Conservation (phyloP, 2,888 invertebrate species). For the Automeris io region DNA sequence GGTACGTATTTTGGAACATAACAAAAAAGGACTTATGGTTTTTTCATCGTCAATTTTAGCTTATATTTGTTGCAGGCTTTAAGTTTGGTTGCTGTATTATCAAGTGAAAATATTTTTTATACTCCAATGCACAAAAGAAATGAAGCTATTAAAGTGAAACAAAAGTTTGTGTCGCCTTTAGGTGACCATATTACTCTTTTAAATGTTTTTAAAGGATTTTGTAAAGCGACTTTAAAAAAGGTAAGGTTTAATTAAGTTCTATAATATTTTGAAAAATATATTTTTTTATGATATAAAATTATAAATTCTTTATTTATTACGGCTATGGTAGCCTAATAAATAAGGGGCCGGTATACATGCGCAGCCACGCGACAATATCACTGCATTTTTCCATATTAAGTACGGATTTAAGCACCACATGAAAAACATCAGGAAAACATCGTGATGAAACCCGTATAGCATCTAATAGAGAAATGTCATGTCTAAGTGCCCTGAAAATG, state of each 20-base stretch:
- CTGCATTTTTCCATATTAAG: no score
- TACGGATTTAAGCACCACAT: no score
- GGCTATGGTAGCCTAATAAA: no score
- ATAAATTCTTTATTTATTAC: no score
- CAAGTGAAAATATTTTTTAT: conserved; percentile 91
- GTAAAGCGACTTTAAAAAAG: conserved; percentile 82
- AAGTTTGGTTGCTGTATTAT: conserved; percentile 90
- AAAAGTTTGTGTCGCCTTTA: conserved; percentile 88
- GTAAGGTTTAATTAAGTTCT: conserved; percentile 31
- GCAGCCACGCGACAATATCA: no score
- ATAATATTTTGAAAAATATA: not conserved
- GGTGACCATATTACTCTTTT: conserved; percentile 96
- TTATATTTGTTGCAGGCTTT: conserved; percentile 73
- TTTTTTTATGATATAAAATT: no score
- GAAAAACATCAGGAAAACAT: no score
- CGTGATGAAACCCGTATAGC: no score
- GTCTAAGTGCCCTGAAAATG: no score
- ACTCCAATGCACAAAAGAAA: conserved; percentile 85
- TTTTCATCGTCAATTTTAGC: not conserved
- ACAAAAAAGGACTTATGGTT: no score
- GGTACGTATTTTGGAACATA: conserved; percentile 42
- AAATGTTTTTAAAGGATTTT: conserved; percentile 90
- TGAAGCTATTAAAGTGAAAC: conserved; percentile 83
- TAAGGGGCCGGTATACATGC: no score
- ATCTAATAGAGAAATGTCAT: no score